These are phyloP conservation scores for Cinclus cinclus DNA, from an alignment of 2,113 vertebrate genomes.

Conservation along the genomic window DNA sequence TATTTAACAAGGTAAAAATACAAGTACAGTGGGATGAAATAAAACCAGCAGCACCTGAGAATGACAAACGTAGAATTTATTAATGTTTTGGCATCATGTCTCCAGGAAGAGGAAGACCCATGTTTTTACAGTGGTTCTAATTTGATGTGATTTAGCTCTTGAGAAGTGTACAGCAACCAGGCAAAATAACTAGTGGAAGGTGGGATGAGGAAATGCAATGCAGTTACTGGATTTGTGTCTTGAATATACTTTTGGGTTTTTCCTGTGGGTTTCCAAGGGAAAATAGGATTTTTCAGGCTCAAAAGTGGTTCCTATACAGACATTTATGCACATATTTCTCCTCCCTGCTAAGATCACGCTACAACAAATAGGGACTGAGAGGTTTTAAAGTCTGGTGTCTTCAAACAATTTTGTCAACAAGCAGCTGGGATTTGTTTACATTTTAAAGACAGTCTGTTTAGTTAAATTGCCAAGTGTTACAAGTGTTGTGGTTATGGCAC, in stretches of 20 bases:
- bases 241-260: neutral
- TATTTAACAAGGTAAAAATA: neutral
- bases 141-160: neutral
- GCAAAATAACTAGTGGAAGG: neutral
- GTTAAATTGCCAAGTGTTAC: neutral
- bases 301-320: neutral
- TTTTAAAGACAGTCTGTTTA: constrained; percentile 1
- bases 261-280: neutral
- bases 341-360: neutral
- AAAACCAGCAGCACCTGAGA: neutral
- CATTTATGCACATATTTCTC: neutral
- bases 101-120: neutral
- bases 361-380: neutral
- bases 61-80: neutral
- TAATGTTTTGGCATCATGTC: neutral
- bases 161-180: neutral
- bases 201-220: neutral
- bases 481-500: neutral
- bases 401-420: constrained; percentile 9
- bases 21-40: neutral
- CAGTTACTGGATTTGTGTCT: neutral
- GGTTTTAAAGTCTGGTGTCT: neutral
- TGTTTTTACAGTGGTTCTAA: neutral
- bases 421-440: neutral
- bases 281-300: neutral